Base-by-base conservation (phyloP, 2,797 vertebrate species). In the Enteromius radiatus region DNA sequence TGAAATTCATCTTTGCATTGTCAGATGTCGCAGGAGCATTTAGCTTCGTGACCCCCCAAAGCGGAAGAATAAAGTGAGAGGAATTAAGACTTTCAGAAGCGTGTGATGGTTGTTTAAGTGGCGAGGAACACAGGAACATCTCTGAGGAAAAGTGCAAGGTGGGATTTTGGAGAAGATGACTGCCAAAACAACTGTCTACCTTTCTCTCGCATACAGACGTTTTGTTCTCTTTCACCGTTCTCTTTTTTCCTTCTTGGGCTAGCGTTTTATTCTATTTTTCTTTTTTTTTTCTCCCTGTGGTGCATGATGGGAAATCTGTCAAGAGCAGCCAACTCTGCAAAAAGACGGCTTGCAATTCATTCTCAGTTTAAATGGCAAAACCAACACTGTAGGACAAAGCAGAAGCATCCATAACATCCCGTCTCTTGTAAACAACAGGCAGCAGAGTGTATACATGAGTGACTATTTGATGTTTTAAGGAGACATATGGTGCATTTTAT, bases 1-100 rank as follows among this genome's bases (percentile, higher is more conserved):
- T 49, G 56, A 84, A 49, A 41, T 85, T 85, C 83, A 83, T 82
- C 81, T 68, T 28, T 76, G n/a, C 26, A 43, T 47, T 81, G 47
- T 85, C 63, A 83, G 78, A 82, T 83, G 81, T 67, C 45, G 6
- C 69, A n/a, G 36, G 82, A 76, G 68, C 54, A 19, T 75, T 67
- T 78, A 80, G 45, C 61, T 81, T 47, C 11, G 3, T 36, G 64
- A 23, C 74, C 31, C 56, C 47, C 74, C n/a, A n/a, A 54, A 19
- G 80, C 33, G 33, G 67, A 70, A 65, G 67, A 43, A 52, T 52
- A 71, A 69, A 49, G 17, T 23, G 75, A 64, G 23, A 8, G 41
- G 78, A 47, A 47, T 65, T 31, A 74, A 59, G 68, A 80, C 36
- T 28, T 69, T 75, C 63, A 56, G 47, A 81, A 63, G 70, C 38